phyloP scores from a whole-genome alignment of 2,888 invertebrate genomes.

The Thereva nobilitata region DNA sequence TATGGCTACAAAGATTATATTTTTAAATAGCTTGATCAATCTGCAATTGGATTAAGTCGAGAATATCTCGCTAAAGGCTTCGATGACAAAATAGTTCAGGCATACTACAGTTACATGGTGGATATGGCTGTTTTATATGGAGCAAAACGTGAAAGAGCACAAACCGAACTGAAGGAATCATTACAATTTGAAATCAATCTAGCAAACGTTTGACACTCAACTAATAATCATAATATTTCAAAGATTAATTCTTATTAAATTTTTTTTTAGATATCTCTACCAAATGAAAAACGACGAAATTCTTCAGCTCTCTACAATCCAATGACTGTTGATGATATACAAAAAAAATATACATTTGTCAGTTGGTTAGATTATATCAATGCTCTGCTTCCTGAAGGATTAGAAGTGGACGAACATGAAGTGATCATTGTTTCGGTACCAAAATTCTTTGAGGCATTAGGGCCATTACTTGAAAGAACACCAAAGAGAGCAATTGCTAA shows the following conservation, averaged over 20 bases:
- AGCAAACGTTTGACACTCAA: slow-evolving; percentile 76
- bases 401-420: slow-evolving; percentile 70
- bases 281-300: slow-evolving; percentile 87
- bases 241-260: slow-evolving; percentile 15
- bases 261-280: slow-evolving; percentile 74
- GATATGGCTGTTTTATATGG: slow-evolving; percentile 85
- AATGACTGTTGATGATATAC: slow-evolving; percentile 79
- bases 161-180: slow-evolving; percentile 74
- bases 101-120: slow-evolving; percentile 85
- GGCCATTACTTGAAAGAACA: slow-evolving; percentile 63
- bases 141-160: slow-evolving; percentile 71
- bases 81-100: slow-evolving; percentile 81
- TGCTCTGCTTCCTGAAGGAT: slow-evolving; percentile 70
- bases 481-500: slow-evolving; percentile 77
- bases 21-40: slow-evolving; percentile 77
- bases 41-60: slow-evolving; percentile 79
- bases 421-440: slow-evolving; percentile 84
- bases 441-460: slow-evolving; percentile 74
- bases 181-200: slow-evolving; percentile 86
- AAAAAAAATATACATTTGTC: slow-evolving; percentile 69
- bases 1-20: not conserved
- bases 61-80: slow-evolving; percentile 85
- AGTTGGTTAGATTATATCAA: slow-evolving; percentile 75
- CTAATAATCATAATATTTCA: not conserved
- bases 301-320: slow-evolving; percentile 91